A percentile compares a stretch with the other conserved stretches of the same genome.
These are phyloP conservation scores for Chaenocephalus aceratus DNA, from an alignment of 2,113 vertebrate genomes.

Conservation along the genomic window DNA sequence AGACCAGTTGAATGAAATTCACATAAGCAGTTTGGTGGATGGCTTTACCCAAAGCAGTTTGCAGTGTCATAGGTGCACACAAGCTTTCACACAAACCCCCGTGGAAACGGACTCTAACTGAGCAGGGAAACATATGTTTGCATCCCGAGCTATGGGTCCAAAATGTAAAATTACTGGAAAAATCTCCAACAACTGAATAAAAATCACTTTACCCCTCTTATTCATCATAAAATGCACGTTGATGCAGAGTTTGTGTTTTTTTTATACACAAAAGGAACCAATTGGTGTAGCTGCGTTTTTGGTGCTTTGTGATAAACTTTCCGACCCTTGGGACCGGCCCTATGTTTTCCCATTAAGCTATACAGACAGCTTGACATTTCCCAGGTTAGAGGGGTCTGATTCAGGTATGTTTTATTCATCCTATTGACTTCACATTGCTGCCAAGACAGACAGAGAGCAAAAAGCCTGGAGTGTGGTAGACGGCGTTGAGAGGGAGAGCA, in stretches of 20 bases:
- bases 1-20: conserved; percentile 47
- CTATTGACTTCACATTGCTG: conserved; percentile 73
- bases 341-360: conserved; percentile 77
- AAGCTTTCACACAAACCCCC: conserved; percentile 9
- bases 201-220: neutral
- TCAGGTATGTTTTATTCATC: conserved; percentile 84
- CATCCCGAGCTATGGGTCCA: neutral
- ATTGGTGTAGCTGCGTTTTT: conserved; percentile 24
- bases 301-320: conserved; percentile 59
- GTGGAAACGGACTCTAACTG: conserved; percentile 11
- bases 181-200: neutral
- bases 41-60: conserved; percentile 33
- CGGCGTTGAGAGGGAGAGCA: conserved; percentile 54
- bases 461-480: conserved; percentile 59
- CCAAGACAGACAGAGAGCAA: conserved; percentile 62
- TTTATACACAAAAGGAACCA: conserved; percentile 43
- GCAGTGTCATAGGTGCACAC: neutral
- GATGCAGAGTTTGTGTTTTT: conserved; percentile 19
- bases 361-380: conserved; percentile 82
- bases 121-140: neutral
- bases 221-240: neutral
- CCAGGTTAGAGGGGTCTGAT: conserved; percentile 77
- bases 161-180: neutral
- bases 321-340: conserved; percentile 61
- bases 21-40: conserved; percentile 32